phyloP scores from a whole-genome alignment of 2,888 invertebrate genomes.

The Drosophila gaucha region DNA sequence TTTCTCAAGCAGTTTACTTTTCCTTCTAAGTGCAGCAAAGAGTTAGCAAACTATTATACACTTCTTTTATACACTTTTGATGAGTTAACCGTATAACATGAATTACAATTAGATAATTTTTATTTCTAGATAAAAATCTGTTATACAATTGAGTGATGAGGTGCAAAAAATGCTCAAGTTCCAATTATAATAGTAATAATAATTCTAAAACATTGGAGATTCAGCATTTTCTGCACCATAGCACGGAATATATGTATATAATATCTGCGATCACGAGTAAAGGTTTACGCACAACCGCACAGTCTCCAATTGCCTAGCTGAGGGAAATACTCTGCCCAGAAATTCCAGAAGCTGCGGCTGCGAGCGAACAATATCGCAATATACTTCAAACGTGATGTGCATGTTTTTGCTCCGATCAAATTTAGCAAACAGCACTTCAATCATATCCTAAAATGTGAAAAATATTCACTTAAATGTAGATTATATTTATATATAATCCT shows the following conservation, averaged over 20 bases:
- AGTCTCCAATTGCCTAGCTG: conserved; percentile 20
- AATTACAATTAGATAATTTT: background rate
- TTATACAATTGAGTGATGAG: conserved; percentile 8
- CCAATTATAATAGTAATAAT: background rate
- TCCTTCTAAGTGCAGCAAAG: background rate
- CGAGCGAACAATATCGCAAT: conserved; percentile 38
- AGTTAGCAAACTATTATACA: background rate
- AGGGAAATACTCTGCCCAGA: conserved; percentile 55
- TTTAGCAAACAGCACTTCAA: conserved; percentile 54
- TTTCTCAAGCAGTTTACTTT: too few relatives aligned
- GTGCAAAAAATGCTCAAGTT: conserved; percentile 9
- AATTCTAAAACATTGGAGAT: background rate
- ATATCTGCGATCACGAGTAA: background rate
- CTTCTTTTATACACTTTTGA: too few relatives aligned
- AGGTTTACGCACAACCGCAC: conserved; percentile 11
- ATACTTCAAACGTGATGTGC: conserved; percentile 42
- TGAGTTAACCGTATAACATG: too few relatives aligned
- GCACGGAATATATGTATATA: background rate
- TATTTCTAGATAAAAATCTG: background rate
- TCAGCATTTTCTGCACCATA: conserved; percentile 1
- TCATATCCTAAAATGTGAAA: conserved; percentile 47
- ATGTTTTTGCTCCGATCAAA: conserved; percentile 61
- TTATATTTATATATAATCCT: background rate
- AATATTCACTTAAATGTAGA: background rate
- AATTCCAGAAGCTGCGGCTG: conserved; percentile 60